phyloP scores from a whole-genome alignment of 2,797 vertebrate species.

The Pantherophis vulpinus region DNA sequence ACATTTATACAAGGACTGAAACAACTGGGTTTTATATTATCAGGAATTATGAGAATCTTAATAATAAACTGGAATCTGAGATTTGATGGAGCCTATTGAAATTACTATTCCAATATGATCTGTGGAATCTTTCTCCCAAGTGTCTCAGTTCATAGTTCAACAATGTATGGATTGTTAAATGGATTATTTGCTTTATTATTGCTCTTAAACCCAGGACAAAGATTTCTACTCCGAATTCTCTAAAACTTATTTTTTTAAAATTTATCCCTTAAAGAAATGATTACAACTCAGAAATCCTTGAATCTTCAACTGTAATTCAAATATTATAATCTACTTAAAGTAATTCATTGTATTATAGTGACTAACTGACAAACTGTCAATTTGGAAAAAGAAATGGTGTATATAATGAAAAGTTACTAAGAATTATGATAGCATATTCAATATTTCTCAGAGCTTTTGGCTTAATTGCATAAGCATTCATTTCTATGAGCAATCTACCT shows the following conservation, averaged over 20 bases:
- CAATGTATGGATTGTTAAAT: neutral
- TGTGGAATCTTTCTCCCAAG: neutral
- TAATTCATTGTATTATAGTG: constrained; percentile 9
- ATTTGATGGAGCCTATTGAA: neutral
- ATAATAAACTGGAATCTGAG: neutral
- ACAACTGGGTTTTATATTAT: neutral
- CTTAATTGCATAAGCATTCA: constrained; percentile 11
- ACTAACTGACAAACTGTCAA: neutral
- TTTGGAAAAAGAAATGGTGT: neutral
- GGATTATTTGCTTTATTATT: neutral
- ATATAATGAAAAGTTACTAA: constrained; percentile 14
- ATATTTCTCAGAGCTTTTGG: neutral
- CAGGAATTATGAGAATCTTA: neutral
- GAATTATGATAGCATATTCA: neutral
- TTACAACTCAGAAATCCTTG: neutral
- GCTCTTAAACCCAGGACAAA: neutral
- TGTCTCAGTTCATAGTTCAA: neutral
- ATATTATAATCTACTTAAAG: constrained; percentile 18
- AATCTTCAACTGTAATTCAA: constrained; percentile 1
- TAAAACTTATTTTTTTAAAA: neutral
- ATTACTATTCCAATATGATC: neutral
- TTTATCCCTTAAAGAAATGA: neutral
- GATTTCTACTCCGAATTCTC: neutral
- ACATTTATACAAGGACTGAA: neutral
- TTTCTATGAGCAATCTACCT: neutral